Conservation (phyloP, 1,140 invertebrate species). For the Idris sp. region DNA sequence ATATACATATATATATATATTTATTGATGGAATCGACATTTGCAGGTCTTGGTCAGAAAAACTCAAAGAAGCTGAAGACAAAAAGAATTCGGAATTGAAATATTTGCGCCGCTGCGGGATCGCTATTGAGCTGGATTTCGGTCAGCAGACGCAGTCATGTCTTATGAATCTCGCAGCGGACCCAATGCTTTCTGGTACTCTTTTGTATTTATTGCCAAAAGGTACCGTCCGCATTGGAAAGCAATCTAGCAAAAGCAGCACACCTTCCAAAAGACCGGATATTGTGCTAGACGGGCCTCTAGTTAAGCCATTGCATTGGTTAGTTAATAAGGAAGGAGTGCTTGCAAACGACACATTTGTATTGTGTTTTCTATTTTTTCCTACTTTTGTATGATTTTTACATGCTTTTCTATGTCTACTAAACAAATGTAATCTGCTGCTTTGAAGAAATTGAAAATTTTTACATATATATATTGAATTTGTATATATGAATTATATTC, state of each 20-base stretch:
- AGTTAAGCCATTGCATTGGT: slow-evolving; percentile 84
- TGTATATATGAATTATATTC: no score
- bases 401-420: slow-evolving; percentile 3
- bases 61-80: slow-evolving; percentile 80
- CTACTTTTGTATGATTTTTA: not conserved
- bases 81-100: slow-evolving; percentile 80
- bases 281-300: slow-evolving; percentile 83
- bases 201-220: slow-evolving; percentile 82
- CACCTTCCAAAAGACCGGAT: slow-evolving; percentile 72
- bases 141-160: slow-evolving; percentile 76
- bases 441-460: no score
- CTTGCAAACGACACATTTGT: not conserved
- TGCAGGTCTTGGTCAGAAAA: slow-evolving; percentile 75
- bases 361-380: not conserved
- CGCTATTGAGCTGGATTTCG: slow-evolving; percentile 77
- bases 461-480: no score
- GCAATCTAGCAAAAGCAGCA: slow-evolving; percentile 30
- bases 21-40: slow-evolving; percentile 34
- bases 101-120: slow-evolving; percentile 78
- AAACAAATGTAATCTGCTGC: slow-evolving; percentile 5
- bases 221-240: slow-evolving; percentile 78
- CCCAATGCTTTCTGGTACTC: slow-evolving; percentile 84
- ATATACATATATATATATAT: not conserved
- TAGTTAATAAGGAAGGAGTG: slow-evolving; percentile 63
- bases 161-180: slow-evolving; percentile 85